A percentile compares a stretch with the other conserved stretches of the same genome.
These are phyloP conservation scores for Cetoscarus ocellatus DNA, from an alignment of 2,797 vertebrate species.

Conservation along the genomic window DNA sequence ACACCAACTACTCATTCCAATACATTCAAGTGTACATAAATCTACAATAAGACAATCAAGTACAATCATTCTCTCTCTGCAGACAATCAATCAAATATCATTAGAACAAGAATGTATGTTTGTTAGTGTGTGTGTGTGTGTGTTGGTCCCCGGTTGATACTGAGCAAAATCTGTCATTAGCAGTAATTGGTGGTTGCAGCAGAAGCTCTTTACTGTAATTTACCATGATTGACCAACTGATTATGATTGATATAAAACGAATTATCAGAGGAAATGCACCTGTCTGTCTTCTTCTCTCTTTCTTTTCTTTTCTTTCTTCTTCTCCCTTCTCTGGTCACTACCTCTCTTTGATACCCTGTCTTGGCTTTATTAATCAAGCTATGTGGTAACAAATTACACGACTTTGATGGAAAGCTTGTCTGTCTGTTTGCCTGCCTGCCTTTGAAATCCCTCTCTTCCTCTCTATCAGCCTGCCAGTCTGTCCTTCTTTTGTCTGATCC, in stretches of 20 bases:
- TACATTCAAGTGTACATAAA: conserved; percentile 14
- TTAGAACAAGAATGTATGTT: conserved; percentile 41
- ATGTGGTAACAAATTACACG: conserved; percentile 27
- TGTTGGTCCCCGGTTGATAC: conserved; percentile 36
- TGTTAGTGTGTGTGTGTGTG: conserved; percentile 13
- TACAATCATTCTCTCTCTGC: conserved; percentile 30
- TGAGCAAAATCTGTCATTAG: conserved; percentile 71
- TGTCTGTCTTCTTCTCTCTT: neutral
- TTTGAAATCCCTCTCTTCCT: conserved; percentile 47
- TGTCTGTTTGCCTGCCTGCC: conserved; percentile 50
- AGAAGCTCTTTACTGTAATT: conserved; percentile 62
- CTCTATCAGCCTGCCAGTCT: conserved; percentile 54
- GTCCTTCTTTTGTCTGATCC: conserved; percentile 43
- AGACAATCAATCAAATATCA: conserved; percentile 66
- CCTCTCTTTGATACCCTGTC: conserved; percentile 5
- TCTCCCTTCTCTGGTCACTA: neutral
- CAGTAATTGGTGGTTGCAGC: conserved; percentile 67
- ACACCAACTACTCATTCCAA: conserved; percentile 8
- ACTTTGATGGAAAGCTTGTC: conserved; percentile 56
- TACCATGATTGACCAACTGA: conserved; percentile 62
- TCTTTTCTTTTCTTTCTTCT: neutral
- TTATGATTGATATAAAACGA: conserved; percentile 56
- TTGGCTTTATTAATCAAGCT: conserved; percentile 37
- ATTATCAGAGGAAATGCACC: conserved; percentile 24
- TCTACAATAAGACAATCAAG: conserved; percentile 17